Percentiles rank a stretch among this genome's conserved stretches.
Conservation (phyloP, 1,140 invertebrate genomes). For the Chelonus insularis region DNA sequence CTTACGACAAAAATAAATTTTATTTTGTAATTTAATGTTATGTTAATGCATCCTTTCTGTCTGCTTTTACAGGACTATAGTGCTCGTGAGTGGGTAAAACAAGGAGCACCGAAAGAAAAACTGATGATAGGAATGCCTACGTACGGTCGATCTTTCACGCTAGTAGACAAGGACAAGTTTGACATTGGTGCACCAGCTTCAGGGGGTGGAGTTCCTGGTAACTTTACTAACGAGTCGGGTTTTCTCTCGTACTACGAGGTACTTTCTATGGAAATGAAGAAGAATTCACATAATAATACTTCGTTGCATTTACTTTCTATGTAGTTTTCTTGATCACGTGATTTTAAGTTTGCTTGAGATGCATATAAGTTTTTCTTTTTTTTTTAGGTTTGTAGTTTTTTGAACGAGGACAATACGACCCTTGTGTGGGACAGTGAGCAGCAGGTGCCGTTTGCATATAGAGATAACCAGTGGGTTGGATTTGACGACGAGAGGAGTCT, state of each 20-base stretch:
- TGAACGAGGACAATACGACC: slow-evolving; percentile 88
- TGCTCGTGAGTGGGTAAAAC: slow-evolving; percentile 89
- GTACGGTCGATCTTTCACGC: slow-evolving; percentile 91
- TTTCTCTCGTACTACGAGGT: slow-evolving; percentile 94
- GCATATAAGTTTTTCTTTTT: not conserved
- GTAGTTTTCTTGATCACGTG: not conserved
- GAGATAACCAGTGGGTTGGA: slow-evolving; percentile 91
- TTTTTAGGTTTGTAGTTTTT: slow-evolving; percentile 81
- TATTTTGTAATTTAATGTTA: too few relatives aligned
- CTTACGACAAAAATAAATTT: slow-evolving; percentile 1
- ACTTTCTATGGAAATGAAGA: slow-evolving; percentile 25
- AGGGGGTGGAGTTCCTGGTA: slow-evolving; percentile 80
- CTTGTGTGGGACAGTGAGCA: slow-evolving; percentile 96
- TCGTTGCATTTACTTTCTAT: not conserved
- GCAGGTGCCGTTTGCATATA: slow-evolving; percentile 92
- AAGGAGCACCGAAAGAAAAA: slow-evolving; percentile 94
- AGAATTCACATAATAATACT: slow-evolving; percentile 8
- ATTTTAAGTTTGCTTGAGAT: slow-evolving; percentile 19
- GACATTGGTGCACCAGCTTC: slow-evolving; percentile 90
- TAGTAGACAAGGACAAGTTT: slow-evolving; percentile 85
- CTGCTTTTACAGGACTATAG: slow-evolving; percentile 75
- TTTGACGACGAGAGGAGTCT: slow-evolving; percentile 94
- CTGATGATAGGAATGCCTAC: slow-evolving; percentile 94
- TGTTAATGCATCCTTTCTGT: too few relatives aligned
- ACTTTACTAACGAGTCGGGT: slow-evolving; percentile 85